Evolutionary conservation across 2,113 vertebrate genomes (phyloP).

Genomic region (Eptatretus burgeri): DNA sequence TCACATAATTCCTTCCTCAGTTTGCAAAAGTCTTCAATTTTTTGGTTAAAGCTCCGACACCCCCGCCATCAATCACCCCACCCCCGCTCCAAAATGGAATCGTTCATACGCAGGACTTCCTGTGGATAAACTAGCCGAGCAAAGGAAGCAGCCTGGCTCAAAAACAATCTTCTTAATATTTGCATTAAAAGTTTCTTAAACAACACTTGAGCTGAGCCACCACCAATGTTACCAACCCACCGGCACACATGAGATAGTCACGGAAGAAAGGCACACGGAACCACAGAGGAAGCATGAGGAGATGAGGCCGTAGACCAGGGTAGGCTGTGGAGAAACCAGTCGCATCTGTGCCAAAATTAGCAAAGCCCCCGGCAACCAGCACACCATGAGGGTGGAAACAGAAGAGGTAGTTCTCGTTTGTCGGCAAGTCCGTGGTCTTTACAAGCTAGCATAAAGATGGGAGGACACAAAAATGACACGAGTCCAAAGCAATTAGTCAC

Average conservation of each 20-base stretch:
- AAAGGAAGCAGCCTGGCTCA: no score
- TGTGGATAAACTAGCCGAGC: no score
- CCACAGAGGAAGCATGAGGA: constrained; percentile 57
- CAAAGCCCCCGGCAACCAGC: constrained; percentile 39
- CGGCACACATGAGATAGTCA: constrained; percentile 47
- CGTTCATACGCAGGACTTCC: no score
- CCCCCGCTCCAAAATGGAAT: no score
- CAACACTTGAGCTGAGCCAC: no score
- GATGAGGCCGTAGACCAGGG: constrained; percentile 30
- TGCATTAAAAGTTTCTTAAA: no score
- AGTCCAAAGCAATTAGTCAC: no score
- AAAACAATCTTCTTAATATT: no score
- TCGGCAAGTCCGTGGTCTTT: constrained; percentile 50
- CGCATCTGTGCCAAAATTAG: constrained; percentile 43
- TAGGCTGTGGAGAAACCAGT: constrained; percentile 32
- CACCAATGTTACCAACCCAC: constrained; percentile 17
- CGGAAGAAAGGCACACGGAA: constrained; percentile 54
- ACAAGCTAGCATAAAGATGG: constrained; percentile 23
- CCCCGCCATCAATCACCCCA: no score
- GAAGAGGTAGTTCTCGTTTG: constrained; percentile 41
- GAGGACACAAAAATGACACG: background rate
- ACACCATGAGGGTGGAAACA: constrained; percentile 67
- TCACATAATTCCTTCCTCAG: no score
- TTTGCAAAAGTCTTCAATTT: no score
- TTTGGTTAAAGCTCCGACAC: no score